These are phyloP conservation scores for Hystrix brachyura DNA, from an alignment of 2,113 vertebrate genomes.

Conservation along the genomic window DNA sequence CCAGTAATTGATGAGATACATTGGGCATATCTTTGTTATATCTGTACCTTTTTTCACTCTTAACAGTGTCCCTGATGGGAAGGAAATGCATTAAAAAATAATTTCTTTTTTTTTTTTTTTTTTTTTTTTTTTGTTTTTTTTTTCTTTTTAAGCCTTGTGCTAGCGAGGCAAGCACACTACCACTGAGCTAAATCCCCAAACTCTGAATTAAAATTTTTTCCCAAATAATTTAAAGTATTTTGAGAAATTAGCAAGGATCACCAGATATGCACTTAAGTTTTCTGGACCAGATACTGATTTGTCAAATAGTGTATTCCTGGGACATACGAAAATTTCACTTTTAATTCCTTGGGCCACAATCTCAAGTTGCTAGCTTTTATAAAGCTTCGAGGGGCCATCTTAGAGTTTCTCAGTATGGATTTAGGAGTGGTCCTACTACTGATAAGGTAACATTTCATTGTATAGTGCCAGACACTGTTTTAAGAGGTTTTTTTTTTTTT, in stretches of 20 bases:
- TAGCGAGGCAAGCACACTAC: no score
- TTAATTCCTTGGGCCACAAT: conserved; percentile 41
- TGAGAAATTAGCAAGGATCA: conserved; percentile 15
- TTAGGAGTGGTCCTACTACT: neutral
- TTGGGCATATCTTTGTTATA: conserved; percentile 34
- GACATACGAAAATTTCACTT: conserved; percentile 4
- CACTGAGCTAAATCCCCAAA: no score
- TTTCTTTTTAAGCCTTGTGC: no score
- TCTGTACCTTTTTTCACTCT: neutral
- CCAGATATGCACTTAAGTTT: conserved; percentile 15
- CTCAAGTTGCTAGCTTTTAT: conserved; percentile 15
- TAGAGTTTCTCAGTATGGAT: conserved; percentile 5
- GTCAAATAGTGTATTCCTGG: neutral
- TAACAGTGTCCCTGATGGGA: neutral
- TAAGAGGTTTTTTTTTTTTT: neutral
- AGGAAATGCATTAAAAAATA: neutral
- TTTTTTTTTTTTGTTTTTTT: no score
- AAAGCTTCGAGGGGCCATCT: neutral
- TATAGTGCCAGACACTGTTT: neutral
- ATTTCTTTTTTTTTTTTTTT: no score
- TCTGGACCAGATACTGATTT: neutral
- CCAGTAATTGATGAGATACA: neutral
- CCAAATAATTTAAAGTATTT: conserved; percentile 18
- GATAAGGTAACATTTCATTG: neutral
- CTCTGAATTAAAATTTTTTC: neutral